Evolutionary conservation across 2,113 vertebrate species (phyloP), one percentile per base, ranked within the genome.

Genomic region (Nothobranchius furzeri): DNA sequence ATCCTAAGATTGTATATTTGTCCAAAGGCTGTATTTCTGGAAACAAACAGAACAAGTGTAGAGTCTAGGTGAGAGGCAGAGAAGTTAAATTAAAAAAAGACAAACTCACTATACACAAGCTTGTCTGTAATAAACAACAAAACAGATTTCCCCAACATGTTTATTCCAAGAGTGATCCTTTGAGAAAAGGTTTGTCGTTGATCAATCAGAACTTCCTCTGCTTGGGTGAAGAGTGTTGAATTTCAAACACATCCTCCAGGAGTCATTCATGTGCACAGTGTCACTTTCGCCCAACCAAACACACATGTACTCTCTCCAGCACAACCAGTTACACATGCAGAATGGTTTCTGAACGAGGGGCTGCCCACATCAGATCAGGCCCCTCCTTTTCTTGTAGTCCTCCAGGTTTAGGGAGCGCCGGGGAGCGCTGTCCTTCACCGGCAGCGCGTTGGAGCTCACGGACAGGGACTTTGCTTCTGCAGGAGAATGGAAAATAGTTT

Each of bases 301-400:
- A 45, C 67, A 37, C 65, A 48, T 48, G 43, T 50, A 24, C 48
- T 13, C 60, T 45, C 64, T 42, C 69, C 52, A 24, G 2, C 66
- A 58, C 64, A 55, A 15, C 55, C 84, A 71, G 11, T 71, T 82
- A 62, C 84, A 68, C 83, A 78, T 85, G 78, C 83, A 73, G 15
- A 78, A 76, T 73, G 72, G 62, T 71, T 81, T 71, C 59, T 62
- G 61, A 47, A 58, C 30, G 62, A 78, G 11, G 73, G 54, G 53
- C 76, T 4, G 56, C 45, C 57, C 43, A 35, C 12, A 2, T 98
- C 93, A 99, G 88, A 99, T 98, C 83, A 99, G 95, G 53, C 98
- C 98, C 88, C 98, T 93, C 85, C 98, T 95, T 89, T 99, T 99
- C 92, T 99, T 99, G 91, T 99, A 99, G 94, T 99, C 98, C 85